phyloP scores from a whole-genome alignment of 2,113 vertebrate species.

The Gymnogyps californianus region DNA sequence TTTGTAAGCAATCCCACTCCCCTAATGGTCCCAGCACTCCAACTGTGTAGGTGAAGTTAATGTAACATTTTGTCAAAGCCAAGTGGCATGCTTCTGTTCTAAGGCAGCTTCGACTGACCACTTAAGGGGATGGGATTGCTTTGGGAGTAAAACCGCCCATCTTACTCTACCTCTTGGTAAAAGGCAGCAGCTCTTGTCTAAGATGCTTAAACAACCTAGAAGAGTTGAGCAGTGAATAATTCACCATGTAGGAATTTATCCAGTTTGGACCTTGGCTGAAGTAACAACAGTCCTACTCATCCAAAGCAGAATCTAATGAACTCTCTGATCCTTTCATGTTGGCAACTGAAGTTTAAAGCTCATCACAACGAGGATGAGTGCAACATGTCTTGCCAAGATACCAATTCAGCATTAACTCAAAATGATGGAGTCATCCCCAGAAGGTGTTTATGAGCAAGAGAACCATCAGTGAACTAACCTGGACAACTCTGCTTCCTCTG shows the following conservation, averaged over 20 bases:
- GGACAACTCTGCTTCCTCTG: not conserved
- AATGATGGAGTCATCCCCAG: not conserved
- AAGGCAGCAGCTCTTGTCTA: not conserved
- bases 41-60: not conserved
- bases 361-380: not conserved
- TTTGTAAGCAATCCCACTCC: not conserved
- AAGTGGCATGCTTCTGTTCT: not conserved
- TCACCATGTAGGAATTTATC: not conserved
- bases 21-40: fast-evolving
- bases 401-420: not conserved
- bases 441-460: not conserved
- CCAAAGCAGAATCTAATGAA: not conserved
- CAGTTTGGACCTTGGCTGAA: not conserved
- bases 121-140: not conserved
- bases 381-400: not conserved
- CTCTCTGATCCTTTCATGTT: not conserved
- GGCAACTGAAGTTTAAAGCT: not conserved
- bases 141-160: not conserved
- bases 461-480: not conserved
- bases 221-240: not conserved
- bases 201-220: not conserved
- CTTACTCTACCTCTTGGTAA: not conserved
- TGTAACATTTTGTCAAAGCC: not conserved
- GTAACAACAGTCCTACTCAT: not conserved
- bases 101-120: not conserved